These are phyloP conservation scores for Dascillus cervinus DNA, from an alignment of 2,888 invertebrate species.

Conservation along the genomic window DNA sequence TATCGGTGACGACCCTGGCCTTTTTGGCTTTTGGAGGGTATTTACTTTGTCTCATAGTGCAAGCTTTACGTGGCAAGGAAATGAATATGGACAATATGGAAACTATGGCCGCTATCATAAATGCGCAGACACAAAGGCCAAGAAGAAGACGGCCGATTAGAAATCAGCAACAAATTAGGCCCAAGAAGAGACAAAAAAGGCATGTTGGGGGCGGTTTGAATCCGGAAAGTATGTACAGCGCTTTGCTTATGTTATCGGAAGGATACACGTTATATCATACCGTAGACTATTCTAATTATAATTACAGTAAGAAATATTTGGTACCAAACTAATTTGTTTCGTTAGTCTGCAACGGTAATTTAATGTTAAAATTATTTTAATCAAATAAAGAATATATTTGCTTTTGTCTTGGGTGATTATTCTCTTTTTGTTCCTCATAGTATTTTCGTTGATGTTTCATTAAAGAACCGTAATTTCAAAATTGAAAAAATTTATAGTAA, in stretches of 20 bases:
- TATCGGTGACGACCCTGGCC: slow-evolving; percentile 69
- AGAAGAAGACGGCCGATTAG: slow-evolving; percentile 18
- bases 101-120: slow-evolving; percentile 4
- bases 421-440: too few relatives aligned
- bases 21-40: slow-evolving; percentile 83
- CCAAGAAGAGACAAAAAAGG: slow-evolving; percentile 18
- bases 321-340: too few relatives aligned
- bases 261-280: slow-evolving; percentile 47
- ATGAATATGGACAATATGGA: slow-evolving; percentile 9
- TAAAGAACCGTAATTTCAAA: too few relatives aligned
- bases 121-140: slow-evolving; percentile 8
- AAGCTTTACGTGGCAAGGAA: slow-evolving; percentile 60
- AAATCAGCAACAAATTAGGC: slow-evolving; percentile 12
- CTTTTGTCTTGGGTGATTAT: too few relatives aligned
- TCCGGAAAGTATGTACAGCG: slow-evolving; percentile 47
- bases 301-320: too few relatives aligned
- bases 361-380: too few relatives aligned
- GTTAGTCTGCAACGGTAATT: too few relatives aligned
- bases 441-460: too few relatives aligned
- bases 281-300: slow-evolving; percentile 29
- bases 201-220: slow-evolving; percentile 29
- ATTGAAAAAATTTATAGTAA: too few relatives aligned
- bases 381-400: too few relatives aligned
- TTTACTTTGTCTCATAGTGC: slow-evolving; percentile 66
- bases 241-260: slow-evolving; percentile 48